Percentiles rank a stretch among this genome's conserved stretches.
These are phyloP conservation scores for Bubo bubo DNA, from an alignment of 2,113 vertebrate species.

Conservation along the genomic window DNA sequence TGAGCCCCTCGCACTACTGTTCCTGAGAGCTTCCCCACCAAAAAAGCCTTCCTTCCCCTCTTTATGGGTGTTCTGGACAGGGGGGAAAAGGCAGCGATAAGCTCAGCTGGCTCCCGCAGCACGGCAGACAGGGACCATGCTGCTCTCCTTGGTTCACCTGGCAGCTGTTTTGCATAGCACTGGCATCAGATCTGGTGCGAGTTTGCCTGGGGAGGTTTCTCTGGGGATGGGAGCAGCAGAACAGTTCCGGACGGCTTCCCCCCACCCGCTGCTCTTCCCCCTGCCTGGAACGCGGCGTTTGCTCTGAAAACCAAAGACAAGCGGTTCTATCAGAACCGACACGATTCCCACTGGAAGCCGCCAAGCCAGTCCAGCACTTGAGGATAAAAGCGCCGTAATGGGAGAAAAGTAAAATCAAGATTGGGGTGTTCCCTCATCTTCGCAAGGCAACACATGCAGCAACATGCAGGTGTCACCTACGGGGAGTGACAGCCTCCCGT, in stretches of 20 bases:
- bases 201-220: slow-evolving; percentile 77
- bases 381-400: neutral
- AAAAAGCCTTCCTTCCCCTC: neutral
- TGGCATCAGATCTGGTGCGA: slow-evolving; percentile 74
- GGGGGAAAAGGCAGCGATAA: neutral
- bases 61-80: neutral
- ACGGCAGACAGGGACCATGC: neutral
- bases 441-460: neutral
- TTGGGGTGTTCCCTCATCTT: neutral
- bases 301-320: neutral
- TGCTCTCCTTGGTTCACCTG: slow-evolving; percentile 54
- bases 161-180: slow-evolving; percentile 72
- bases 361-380: neutral
- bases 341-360: neutral
- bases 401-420: neutral
- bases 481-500: neutral
- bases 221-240: slow-evolving; percentile 67
- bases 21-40: neutral
- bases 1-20: neutral
- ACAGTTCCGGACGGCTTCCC: slow-evolving; percentile 63
- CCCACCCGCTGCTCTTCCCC: neutral
- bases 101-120: neutral
- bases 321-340: neutral
- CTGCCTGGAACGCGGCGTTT: neutral
- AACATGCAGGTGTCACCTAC: neutral